phyloP scores from a whole-genome alignment of 2,797 vertebrate genomes.

The Dermochelys coriacea region DNA sequence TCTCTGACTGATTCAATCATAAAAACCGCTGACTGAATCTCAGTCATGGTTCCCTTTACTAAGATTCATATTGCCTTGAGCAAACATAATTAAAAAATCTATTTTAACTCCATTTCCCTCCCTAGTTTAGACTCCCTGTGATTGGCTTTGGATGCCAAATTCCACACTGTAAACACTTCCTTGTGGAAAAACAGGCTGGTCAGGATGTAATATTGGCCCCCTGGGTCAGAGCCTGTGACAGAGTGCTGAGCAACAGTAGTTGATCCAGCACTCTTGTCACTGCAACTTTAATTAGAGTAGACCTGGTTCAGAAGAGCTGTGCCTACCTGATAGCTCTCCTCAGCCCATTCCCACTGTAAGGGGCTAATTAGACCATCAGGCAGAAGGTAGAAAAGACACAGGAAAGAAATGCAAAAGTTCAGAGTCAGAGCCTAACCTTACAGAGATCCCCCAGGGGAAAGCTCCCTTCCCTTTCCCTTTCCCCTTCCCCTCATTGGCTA shows the following conservation, averaged over 20 bases:
- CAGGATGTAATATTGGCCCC: background rate
- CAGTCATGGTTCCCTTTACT: background rate
- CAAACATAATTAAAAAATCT: background rate
- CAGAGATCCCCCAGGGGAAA: background rate
- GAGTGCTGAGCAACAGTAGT: background rate
- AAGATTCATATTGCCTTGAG: no score
- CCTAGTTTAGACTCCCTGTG: background rate
- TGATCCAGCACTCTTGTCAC: background rate
- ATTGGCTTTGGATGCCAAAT: slow-evolving; percentile 50
- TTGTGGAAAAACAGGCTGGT: background rate
- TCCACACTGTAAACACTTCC: background rate
- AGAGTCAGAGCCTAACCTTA: background rate
- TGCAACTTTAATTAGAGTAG: background rate
- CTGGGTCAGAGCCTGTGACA: background rate
- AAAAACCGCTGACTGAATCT: slow-evolving; percentile 23
- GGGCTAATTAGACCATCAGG: background rate
- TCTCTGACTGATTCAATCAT: background rate
- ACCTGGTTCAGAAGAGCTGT: background rate
- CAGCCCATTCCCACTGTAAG: background rate
- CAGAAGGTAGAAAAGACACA: background rate
- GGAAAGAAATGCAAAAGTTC: background rate
- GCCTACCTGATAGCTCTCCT: background rate
- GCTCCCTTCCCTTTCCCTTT: background rate
- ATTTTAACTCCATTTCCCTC: background rate
- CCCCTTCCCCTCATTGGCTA: background rate